phyloP scores from a whole-genome alignment of 2,797 vertebrate species.

The Florisuga fusca region DNA sequence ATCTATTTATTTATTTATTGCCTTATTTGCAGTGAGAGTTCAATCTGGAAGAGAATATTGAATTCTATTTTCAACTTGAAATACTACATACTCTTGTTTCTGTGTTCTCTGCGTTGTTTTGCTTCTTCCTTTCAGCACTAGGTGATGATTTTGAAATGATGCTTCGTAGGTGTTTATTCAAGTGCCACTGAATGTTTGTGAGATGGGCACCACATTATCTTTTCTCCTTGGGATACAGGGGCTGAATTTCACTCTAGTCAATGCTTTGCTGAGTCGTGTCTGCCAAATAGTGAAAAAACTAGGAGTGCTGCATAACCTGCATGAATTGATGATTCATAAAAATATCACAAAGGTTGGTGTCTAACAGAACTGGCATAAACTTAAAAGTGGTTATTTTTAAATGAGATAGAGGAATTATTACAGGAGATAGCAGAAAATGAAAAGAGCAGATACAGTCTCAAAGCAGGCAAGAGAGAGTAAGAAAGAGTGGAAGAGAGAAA shows the following conservation, averaged over 20 bases:
- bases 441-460: background rate
- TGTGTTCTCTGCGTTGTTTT: background rate
- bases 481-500: background rate
- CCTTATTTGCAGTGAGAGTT: background rate
- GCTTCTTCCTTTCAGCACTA: background rate
- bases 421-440: background rate
- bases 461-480: background rate
- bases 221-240: background rate
- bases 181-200: background rate
- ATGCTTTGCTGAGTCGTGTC: background rate
- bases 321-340: background rate
- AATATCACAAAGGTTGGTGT: background rate
- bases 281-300: background rate
- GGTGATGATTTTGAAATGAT: background rate
- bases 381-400: background rate
- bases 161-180: background rate
- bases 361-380: background rate
- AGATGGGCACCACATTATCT: background rate
- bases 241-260: background rate
- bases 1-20: background rate
- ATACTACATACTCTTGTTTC: background rate
- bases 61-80: background rate
- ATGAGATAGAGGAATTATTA: background rate
- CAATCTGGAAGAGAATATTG: background rate
- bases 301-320: background rate